phyloP scores from a whole-genome alignment of 1,140 invertebrate genomes.

The Ceratina australensis region DNA sequence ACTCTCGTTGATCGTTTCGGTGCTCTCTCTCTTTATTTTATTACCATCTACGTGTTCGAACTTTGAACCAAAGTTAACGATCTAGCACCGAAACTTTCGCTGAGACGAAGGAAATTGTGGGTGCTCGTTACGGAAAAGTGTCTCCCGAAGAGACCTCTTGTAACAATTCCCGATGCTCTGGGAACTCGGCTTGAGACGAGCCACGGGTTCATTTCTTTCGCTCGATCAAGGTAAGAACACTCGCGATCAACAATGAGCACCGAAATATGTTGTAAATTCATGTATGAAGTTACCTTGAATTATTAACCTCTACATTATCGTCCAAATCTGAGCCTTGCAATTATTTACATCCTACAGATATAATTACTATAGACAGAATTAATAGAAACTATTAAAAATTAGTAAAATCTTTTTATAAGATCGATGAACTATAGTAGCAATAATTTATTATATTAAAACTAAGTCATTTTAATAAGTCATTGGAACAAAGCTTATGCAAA shows the following conservation, averaged over 20 bases:
- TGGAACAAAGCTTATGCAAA: no score
- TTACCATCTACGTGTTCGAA: no score
- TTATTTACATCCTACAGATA: no score
- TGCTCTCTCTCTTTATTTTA: not conserved
- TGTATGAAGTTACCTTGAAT: not conserved
- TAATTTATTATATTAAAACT: no score
- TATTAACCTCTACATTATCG: no score
- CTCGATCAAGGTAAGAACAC: conserved; percentile 27
- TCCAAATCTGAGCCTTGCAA: no score
- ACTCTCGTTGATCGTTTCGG: conserved; percentile 20
- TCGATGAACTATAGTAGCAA: no score
- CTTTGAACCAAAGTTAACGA: no score
- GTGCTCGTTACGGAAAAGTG: conserved; percentile 28
- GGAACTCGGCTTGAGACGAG: not conserved
- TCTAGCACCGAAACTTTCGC: conserved; percentile 3
- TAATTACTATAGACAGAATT: no score
- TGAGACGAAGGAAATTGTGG: conserved; percentile 5
- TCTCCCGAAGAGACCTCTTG: not conserved
- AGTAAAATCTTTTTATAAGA: no score
- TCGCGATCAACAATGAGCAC: not conserved
- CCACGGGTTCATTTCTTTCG: not conserved
- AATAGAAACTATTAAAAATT: no score
- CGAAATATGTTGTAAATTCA: not conserved
- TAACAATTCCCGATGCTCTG: conserved; percentile 1
- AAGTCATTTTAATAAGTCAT: no score